Conservation (phyloP, 2,888 invertebrate genomes). For the Monochamus alternatus region DNA sequence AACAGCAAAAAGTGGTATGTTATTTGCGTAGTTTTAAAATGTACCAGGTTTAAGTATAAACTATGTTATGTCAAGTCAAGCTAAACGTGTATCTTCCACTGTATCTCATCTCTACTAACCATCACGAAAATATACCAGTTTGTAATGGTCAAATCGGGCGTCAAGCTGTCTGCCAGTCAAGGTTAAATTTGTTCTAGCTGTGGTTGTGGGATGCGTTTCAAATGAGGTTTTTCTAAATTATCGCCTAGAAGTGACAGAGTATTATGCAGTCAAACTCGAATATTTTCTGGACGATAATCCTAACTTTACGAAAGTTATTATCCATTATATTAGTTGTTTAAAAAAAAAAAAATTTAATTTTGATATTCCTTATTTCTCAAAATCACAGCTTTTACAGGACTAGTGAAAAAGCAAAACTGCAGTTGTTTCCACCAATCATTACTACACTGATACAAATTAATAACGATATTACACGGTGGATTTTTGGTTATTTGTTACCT, state of each 20-base stretch:
- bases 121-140: constrained; percentile 36
- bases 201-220: constrained; percentile 26
- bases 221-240: constrained; percentile 27
- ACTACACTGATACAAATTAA: too few relatives aligned
- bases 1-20: too few relatives aligned
- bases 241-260: neutral
- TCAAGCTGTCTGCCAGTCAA: constrained; percentile 38
- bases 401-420: too few relatives aligned
- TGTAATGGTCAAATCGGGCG: constrained; percentile 35
- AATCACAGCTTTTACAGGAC: too few relatives aligned
- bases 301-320: neutral
- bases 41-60: neutral
- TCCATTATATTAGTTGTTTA: too few relatives aligned
- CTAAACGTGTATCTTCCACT: constrained; percentile 15
- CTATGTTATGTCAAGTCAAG: neutral
- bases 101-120: constrained; percentile 33
- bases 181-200: constrained; percentile 37
- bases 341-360: too few relatives aligned
- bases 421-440: too few relatives aligned
- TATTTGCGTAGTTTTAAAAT: constrained; percentile 16
- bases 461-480: too few relatives aligned
- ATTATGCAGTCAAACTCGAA: constrained; percentile 9
- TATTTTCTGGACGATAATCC: neutral
- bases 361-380: too few relatives aligned
- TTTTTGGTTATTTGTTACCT: too few relatives aligned